Percentiles rank a stretch among this genome's conserved stretches.
Evolutionary conservation across 2,888 invertebrate genomes (phyloP).

Genomic region (Eremobia ochroleuca): DNA sequence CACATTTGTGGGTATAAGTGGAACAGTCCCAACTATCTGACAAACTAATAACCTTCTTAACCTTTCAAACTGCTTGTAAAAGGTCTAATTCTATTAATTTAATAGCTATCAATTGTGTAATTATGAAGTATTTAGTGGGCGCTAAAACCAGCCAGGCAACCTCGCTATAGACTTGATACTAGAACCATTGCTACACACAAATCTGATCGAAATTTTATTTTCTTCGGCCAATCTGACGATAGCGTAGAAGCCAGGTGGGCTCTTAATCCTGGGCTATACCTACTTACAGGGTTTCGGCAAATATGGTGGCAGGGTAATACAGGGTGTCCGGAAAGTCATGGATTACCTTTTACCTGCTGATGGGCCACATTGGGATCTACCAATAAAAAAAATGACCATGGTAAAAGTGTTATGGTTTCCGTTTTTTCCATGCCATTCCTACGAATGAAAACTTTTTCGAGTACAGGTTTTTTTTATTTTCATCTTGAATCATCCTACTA

Average conservation of each 20-base stretch:
- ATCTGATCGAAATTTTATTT: conserved; percentile 3
- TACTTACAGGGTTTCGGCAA: neutral
- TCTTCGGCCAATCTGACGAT: neutral
- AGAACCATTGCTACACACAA: neutral
- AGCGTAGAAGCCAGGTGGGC: neutral
- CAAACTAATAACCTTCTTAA: neutral
- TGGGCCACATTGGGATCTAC: too few relatives aligned
- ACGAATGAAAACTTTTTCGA: too few relatives aligned
- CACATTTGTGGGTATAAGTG: neutral
- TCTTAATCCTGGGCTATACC: conserved; percentile 11
- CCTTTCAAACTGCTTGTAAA: neutral
- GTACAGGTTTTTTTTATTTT: too few relatives aligned
- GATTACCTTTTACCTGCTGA: too few relatives aligned
- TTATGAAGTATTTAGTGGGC: neutral
- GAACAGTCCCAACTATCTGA: neutral
- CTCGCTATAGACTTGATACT: neutral
- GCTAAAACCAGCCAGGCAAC: neutral
- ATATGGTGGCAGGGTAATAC: too few relatives aligned
- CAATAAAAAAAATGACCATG: too few relatives aligned
- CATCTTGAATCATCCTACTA: too few relatives aligned
- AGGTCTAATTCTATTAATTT: too few relatives aligned
- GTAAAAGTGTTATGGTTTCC: too few relatives aligned
- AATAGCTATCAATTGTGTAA: neutral
- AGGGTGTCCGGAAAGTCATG: too few relatives aligned
- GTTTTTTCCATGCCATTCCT: too few relatives aligned